Percentiles rank a stretch among this genome's conserved stretches.
These are phyloP conservation scores for Ceyx melanurus DNA, from an alignment of 2,113 vertebrate genomes.

Conservation along the genomic window DNA sequence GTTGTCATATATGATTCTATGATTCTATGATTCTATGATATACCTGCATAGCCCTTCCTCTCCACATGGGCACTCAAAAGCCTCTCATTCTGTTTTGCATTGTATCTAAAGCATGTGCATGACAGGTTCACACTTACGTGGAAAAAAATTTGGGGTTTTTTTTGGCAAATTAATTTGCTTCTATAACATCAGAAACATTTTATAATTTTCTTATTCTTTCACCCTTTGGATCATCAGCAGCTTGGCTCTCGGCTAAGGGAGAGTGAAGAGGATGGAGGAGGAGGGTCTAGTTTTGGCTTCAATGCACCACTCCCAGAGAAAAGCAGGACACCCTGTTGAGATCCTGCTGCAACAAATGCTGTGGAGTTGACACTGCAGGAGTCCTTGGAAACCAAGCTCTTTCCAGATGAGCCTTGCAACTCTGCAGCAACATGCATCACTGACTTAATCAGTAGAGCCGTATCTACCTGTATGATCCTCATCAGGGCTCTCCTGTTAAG, in stretches of 20 bases:
- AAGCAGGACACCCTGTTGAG: background rate
- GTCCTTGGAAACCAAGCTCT: background rate
- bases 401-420: background rate
- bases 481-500: background rate
- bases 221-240: background rate
- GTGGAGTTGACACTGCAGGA: background rate
- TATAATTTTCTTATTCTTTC: background rate
- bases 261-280: background rate
- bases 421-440: background rate
- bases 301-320: background rate
- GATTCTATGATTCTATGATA: too few relatives aligned
- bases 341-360: background rate
- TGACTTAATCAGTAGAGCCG: background rate
- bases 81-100: background rate
- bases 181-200: background rate
- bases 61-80: background rate
- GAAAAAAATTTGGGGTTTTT: background rate
- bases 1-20: fast-evolving
- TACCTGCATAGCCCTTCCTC: background rate
- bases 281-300: background rate
- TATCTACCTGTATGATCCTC: background rate
- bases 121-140: background rate
- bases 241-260: background rate
- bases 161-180: slow-evolving; percentile 9
- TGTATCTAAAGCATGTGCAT: background rate